A percentile compares a stretch with the other conserved stretches of the same genome.
phyloP scores from a whole-genome alignment of 2,113 vertebrate genomes.

The Melanocharis versteri region DNA sequence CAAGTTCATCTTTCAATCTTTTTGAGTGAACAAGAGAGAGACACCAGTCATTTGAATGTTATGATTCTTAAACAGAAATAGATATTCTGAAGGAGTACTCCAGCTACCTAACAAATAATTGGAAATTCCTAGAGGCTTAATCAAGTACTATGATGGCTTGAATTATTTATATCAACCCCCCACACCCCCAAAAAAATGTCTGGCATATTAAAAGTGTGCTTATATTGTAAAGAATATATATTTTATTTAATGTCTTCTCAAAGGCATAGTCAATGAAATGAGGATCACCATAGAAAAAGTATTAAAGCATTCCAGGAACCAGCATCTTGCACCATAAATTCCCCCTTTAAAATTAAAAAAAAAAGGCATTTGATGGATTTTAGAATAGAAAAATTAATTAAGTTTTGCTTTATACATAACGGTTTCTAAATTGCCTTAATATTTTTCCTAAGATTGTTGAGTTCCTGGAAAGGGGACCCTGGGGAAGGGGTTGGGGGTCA shows the following conservation, averaged over 20 bases:
- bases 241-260: neutral
- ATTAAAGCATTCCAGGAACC: neutral
- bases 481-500: no score
- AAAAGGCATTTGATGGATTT: neutral
- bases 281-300: neutral
- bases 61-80: neutral
- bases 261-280: neutral
- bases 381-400: neutral
- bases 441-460: neutral
- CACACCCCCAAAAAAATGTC: rapidly evolving
- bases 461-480: neutral
- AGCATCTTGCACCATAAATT: neutral
- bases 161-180: neutral
- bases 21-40: neutral
- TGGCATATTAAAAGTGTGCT: neutral
- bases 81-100: neutral
- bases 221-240: neutral
- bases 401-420: neutral
- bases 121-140: neutral
- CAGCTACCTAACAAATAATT: neutral
- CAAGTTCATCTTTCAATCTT: neutral
- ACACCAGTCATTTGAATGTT: neutral
- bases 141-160: neutral
- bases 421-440: neutral
- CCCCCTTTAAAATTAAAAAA: neutral